Evolutionary conservation across 1,140 invertebrate genomes (phyloP), one percentile per base, ranked within the genome.

Genomic region (Orchesella cincta): DNA sequence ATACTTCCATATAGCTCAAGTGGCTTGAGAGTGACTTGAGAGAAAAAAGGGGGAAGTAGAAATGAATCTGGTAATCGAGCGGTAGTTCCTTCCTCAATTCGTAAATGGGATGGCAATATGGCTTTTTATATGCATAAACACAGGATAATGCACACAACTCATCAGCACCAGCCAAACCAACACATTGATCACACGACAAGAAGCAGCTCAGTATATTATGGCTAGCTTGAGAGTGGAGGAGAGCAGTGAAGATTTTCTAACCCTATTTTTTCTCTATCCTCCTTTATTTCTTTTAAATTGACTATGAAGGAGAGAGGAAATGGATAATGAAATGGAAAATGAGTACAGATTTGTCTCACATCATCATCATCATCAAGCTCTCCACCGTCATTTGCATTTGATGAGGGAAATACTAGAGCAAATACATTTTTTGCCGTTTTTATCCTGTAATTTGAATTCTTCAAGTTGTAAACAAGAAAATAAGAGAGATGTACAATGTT

Each of bases 311-410:
- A 36, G 28, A 51, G 36, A 73, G 71, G 71, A 73, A 73, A 51
- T 73, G 71, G 34, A 73, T 73, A 73, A 73, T 73, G 39, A 73
- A 51, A 73, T 73, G 71, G 71, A 73, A 51, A 73, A 73, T 36
- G 71, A 73, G 35, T 29, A 67, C 3, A 67, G 62, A 67, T 31
- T 67, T 29, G 31, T 67, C 31, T 67, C 62, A 31, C 62, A 67
- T 33, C 62, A 33, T 33, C 62, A 29, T 16, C 31, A 67, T 33
- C 29, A 57, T 57, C 5, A 46, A 8, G 18, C 39, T 18, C 5
- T 8, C 5, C 5, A 5, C 18, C 5, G 39, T 46, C 39, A 46
- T 5, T 46, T 46, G 39, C 5, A 8, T 5, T 46, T 46, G 39
- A 46, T 46, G 39, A 57, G 23, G 12, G 62, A 29, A 67, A 67